These are phyloP conservation scores for Plebejus argus DNA, from an alignment of 2,888 invertebrate genomes.

Conservation along the genomic window DNA sequence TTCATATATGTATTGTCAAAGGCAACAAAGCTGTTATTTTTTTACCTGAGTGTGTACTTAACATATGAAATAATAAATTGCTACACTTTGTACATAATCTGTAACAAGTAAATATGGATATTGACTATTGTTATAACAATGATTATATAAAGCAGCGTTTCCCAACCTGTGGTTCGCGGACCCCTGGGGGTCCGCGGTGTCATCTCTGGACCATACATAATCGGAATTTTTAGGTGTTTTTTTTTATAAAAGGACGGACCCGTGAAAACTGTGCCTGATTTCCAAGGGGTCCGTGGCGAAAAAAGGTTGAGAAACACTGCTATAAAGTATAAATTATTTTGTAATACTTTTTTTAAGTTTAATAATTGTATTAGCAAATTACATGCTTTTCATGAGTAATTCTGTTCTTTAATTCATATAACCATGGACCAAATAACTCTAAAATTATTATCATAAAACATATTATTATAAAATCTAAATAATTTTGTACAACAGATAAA, in stretches of 20 bases:
- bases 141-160: no score
- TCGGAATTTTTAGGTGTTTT: no score
- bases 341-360: slow-evolving; percentile 29
- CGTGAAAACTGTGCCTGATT: no score
- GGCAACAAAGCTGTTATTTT: slow-evolving; percentile 36
- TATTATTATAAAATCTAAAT: no score
- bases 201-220: no score
- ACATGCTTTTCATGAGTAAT: slow-evolving; percentile 8
- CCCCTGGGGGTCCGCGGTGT: no score
- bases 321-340: slow-evolving; percentile 33
- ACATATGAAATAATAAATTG: slow-evolving; percentile 32
- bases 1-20: slow-evolving; percentile 22
- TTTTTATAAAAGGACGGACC: no score
- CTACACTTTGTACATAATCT: slow-evolving; percentile 31
- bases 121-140: slow-evolving; percentile 31
- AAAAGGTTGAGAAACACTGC: no score
- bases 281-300: no score
- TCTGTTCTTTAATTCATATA: not conserved
- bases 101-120: slow-evolving; percentile 29
- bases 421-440: no score
- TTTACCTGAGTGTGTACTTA: slow-evolving; percentile 44
- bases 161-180: no score
- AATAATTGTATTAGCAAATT: slow-evolving; percentile 26
- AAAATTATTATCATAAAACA: not conserved
- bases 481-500: not conserved